phyloP scores from a whole-genome alignment of 2,888 invertebrate species.

The Calameuta filiformis region DNA sequence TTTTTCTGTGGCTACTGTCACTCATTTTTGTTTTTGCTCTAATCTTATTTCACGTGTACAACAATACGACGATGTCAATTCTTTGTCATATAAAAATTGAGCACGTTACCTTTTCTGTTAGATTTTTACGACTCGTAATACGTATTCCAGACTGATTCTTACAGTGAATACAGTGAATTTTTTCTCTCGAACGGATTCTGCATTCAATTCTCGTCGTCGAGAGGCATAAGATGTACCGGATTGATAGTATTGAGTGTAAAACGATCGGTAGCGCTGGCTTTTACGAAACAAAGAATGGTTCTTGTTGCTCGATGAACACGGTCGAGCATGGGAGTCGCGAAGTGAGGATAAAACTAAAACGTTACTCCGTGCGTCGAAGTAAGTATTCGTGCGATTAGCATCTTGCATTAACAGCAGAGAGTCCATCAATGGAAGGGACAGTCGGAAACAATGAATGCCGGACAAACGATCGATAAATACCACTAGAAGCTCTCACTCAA shows the following conservation, averaged over 20 bases:
- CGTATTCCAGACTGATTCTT: background rate
- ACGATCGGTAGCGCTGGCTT: background rate
- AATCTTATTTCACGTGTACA: no score
- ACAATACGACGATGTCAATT: background rate
- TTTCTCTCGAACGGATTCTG: background rate
- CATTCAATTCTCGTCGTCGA: background rate
- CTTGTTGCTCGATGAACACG: background rate
- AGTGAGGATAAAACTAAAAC: background rate
- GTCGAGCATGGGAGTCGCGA: background rate
- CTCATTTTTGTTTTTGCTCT: background rate
- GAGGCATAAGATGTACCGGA: background rate
- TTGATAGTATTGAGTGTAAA: background rate
- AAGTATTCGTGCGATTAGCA: background rate
- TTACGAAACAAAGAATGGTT: background rate
- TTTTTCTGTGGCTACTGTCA: background rate
- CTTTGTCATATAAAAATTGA: background rate
- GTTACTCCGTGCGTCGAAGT: background rate
- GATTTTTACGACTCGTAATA: background rate
- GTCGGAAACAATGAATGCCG: background rate
- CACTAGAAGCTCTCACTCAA: background rate
- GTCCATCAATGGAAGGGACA: background rate
- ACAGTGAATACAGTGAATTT: background rate
- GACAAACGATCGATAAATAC: background rate
- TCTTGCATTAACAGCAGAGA: background rate
- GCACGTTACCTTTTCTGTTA: background rate